phyloP scores from a whole-genome alignment of 2,888 invertebrate species.

The Hyalella azteca region DNA sequence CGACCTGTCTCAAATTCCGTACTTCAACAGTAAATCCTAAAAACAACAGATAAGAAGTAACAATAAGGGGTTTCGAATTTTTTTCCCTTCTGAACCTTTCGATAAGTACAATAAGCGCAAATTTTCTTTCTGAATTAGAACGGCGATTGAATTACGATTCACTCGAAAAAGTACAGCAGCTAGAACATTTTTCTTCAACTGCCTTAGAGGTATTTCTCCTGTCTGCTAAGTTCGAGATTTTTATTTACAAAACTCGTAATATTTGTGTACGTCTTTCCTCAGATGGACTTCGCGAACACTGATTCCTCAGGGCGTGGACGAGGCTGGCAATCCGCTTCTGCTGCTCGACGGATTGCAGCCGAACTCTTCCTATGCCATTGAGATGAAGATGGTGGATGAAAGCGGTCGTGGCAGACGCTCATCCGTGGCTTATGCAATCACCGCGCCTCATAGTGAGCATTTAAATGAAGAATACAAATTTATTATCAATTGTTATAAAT shows the following conservation, averaged over 20 bases:
- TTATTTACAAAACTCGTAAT: not conserved
- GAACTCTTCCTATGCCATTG: not conserved
- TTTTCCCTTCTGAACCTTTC: not conserved
- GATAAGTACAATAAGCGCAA: not conserved
- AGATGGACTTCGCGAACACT: not conserved
- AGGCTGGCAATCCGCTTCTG: not conserved
- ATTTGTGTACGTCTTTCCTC: not conserved
- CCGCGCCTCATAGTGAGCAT: not conserved
- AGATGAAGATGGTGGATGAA: conserved; percentile 11
- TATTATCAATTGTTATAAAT: too few relatives aligned
- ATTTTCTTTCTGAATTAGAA: not conserved
- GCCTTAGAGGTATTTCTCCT: too few relatives aligned
- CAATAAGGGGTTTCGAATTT: too few relatives aligned
- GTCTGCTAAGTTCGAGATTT: too few relatives aligned
- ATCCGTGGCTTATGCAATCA: not conserved
- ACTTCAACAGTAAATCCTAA: too few relatives aligned
- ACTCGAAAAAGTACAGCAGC: not conserved
- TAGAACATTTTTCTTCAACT: too few relatives aligned
- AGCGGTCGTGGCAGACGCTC: not conserved
- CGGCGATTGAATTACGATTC: not conserved
- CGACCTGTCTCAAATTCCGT: too few relatives aligned
- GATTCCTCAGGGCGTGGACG: not conserved
- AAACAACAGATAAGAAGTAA: too few relatives aligned
- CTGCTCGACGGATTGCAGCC: not conserved
- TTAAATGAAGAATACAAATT: too few relatives aligned